Evolutionary conservation across 2,888 invertebrate genomes (phyloP).

Genomic region (Eupeodes latifasciatus): DNA sequence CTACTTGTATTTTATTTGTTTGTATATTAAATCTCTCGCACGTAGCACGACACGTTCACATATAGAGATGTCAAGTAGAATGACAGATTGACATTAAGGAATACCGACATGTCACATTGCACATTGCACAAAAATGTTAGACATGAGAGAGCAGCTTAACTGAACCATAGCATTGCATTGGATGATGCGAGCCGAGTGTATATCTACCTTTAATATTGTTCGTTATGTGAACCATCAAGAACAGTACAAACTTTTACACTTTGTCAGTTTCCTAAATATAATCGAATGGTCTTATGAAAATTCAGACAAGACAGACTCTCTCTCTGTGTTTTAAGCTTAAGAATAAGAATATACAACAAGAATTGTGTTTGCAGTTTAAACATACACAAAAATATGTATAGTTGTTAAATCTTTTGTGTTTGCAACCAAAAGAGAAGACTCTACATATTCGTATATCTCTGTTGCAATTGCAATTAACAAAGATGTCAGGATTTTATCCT

Average conservation of each 20-base stretch:
- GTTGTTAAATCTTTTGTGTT: background rate
- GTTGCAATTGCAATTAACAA: conserved; percentile 69
- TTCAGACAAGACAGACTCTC: background rate
- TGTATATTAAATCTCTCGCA: conserved; percentile 39
- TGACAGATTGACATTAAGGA: conserved; percentile 63
- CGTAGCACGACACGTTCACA: background rate
- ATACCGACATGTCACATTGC: conserved; percentile 63
- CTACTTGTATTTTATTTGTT: conserved; percentile 3
- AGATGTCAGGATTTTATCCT: conserved; percentile 37
- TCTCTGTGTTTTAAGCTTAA: conserved; percentile 12
- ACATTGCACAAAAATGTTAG: conserved; percentile 44
- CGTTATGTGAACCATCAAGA: too few species aligned
- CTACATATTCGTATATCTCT: conserved; percentile 6
- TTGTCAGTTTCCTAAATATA: conserved; percentile 47
- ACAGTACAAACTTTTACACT: conserved; percentile 39
- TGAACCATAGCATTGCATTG: conserved; percentile 35
- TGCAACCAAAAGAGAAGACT: background rate
- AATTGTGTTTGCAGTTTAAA: background rate
- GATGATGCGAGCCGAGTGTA: conserved; percentile 1
- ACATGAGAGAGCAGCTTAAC: conserved; percentile 27
- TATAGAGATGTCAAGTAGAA: background rate
- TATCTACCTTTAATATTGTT: too few species aligned
- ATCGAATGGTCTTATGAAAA: conserved; percentile 29
- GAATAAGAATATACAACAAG: conserved; percentile 13
- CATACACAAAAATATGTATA: background rate